These are phyloP conservation scores for Cranoglanis bouderius DNA, from an alignment of 2,113 vertebrate species.

Conservation along the genomic window DNA sequence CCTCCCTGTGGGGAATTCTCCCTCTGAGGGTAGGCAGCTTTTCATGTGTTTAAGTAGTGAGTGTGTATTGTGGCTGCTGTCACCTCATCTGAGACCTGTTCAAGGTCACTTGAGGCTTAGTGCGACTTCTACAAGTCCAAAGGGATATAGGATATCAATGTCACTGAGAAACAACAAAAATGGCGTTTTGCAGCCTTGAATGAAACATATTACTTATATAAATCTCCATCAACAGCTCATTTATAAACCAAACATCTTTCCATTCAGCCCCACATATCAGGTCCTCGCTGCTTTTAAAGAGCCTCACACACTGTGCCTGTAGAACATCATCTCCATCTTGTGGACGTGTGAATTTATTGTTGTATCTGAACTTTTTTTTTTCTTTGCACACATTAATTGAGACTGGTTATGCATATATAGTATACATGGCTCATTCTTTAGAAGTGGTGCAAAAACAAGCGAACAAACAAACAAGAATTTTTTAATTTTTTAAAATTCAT, in stretches of 20 bases:
- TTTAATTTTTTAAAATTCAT: not conserved
- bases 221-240: not conserved
- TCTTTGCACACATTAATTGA: not conserved
- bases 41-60: not conserved
- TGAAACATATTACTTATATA: not conserved
- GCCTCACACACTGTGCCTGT: not conserved
- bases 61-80: not conserved
- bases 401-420: not conserved
- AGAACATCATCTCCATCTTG: constrained; percentile 20
- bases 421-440: not conserved
- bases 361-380: not conserved
- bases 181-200: not conserved
- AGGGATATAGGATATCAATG: not conserved
- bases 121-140: not conserved
- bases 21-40: not conserved
- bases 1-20: constrained; percentile 2
- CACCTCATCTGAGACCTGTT: not conserved
- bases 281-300: not conserved
- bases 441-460: not conserved
- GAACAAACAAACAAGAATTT: not conserved
- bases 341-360: constrained; percentile 13
- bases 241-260: not conserved
- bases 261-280: not conserved
- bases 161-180: not conserved
- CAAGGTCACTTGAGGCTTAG: not conserved